Percentiles rank a stretch among this genome's conserved stretches.
phyloP scores from a whole-genome alignment of 1,140 invertebrate species.

The Ylistrum balloti region DNA sequence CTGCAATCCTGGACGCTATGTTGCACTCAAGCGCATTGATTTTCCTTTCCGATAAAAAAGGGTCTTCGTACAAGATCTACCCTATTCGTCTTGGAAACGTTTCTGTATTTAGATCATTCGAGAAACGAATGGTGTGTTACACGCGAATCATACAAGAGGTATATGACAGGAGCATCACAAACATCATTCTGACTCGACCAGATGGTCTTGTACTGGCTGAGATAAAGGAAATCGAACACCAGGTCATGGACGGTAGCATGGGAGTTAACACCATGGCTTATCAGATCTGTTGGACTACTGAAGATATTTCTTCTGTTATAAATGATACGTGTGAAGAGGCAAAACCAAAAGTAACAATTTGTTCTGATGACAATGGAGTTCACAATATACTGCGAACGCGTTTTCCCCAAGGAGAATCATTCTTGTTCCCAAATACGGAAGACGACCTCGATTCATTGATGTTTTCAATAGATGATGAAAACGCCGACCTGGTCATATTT shows the following conservation, averaged over 20 bases:
- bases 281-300: not conserved
- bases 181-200: not conserved
- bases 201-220: slow-evolving; percentile 9
- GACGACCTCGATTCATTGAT: not conserved
- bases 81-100: not conserved
- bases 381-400: not conserved
- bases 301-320: not conserved
- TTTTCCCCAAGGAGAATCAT: not conserved
- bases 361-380: not conserved
- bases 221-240: not conserved
- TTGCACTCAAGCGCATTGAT: not conserved
- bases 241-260: not conserved
- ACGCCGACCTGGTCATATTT: not conserved
- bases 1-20: slow-evolving; percentile 15
- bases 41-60: not conserved
- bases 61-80: not conserved
- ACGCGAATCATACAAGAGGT: not conserved
- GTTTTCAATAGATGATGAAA: not conserved
- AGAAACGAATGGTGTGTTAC: not conserved
- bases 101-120: not conserved
- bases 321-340: not conserved
- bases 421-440: not conserved
- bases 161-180: not conserved
- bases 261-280: not conserved
- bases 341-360: not conserved